Conservation (phyloP, 2,888 invertebrate genomes). For the Protophormia terraenovae region DNA sequence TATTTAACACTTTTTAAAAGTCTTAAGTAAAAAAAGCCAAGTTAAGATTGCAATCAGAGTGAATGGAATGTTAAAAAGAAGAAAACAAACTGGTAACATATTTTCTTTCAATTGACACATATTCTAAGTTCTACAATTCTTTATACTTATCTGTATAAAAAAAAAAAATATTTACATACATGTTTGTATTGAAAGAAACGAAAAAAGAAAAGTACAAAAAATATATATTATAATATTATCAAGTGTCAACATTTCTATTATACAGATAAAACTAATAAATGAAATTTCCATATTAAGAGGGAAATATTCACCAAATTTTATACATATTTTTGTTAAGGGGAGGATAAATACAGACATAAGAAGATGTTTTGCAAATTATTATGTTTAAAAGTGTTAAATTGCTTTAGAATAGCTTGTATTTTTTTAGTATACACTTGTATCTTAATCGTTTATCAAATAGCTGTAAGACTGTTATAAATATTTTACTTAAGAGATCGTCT, state of each 20-base stretch:
- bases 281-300: constrained; percentile 2
- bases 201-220: not conserved
- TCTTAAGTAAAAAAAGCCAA: constrained; percentile 36
- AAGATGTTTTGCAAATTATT: constrained; percentile 47
- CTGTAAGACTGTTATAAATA: not conserved
- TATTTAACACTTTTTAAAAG: constrained; percentile 17
- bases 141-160: not conserved
- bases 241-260: constrained; percentile 59
- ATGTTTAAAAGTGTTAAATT: constrained; percentile 53
- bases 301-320: not conserved
- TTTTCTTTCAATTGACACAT: constrained; percentile 68
- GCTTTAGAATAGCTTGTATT: constrained; percentile 25
- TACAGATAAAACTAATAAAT: constrained; percentile 52
- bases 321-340: not conserved
- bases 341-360: not conserved
- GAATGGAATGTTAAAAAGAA: constrained; percentile 56
- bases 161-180: not conserved
- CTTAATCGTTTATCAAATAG: constrained; percentile 34
- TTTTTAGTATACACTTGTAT: constrained; percentile 33
- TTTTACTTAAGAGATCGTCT: not conserved
- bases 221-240: constrained; percentile 28
- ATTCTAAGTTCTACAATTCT: not conserved
- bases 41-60: constrained; percentile 73
- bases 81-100: constrained; percentile 58
- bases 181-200: not conserved